Evolutionary conservation across 2,797 vertebrate species (phyloP).

Genomic region (Lagorchestes hirsutus): DNA sequence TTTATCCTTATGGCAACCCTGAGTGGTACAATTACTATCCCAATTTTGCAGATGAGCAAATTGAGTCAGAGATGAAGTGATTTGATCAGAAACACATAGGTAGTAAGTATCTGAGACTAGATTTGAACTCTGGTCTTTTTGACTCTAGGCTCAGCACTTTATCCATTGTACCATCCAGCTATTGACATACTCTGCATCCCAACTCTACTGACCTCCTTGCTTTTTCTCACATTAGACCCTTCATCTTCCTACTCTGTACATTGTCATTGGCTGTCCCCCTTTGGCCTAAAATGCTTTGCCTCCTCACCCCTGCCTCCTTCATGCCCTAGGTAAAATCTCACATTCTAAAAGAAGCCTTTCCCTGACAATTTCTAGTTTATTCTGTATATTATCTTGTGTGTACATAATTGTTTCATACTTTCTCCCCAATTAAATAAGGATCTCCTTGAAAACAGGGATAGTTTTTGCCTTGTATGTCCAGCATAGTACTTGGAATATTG

Average conservation of each 20-base stretch:
- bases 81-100: neutral
- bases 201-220: neutral
- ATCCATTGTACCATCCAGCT: neutral
- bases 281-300: neutral
- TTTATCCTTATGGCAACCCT: neutral
- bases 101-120: neutral
- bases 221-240: neutral
- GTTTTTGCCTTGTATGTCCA: neutral
- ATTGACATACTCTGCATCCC: neutral
- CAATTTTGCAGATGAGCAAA: neutral
- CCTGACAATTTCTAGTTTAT: neutral
- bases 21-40: neutral
- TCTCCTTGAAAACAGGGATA: neutral
- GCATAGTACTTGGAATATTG: neutral
- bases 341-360: neutral
- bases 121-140: neutral
- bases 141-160: neutral
- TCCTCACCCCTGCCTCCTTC: neutral
- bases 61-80: neutral
- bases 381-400: neutral
- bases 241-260: neutral
- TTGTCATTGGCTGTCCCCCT: neutral
- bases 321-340: neutral
- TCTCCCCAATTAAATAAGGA: neutral
- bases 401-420: neutral